Base-by-base conservation (phyloP, 2,797 vertebrate species). In the Cercopithecus diana region DNA sequence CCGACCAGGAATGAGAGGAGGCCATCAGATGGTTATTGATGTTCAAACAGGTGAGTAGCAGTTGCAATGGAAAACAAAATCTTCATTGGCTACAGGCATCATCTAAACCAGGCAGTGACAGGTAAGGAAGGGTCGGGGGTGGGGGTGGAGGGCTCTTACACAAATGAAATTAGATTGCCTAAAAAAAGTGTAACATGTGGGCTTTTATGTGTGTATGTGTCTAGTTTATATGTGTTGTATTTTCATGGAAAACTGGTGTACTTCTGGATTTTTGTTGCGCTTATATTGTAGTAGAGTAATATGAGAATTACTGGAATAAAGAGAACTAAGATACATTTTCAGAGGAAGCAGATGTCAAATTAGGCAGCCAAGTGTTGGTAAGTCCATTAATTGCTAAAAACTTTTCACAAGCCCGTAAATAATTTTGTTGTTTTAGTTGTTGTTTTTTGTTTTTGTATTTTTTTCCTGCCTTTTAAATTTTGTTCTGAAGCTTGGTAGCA, bases 1-100 rank as follows among this genome's bases (percentile, higher is more conserved):
- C 98, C 98, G 99, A 84, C 99, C 99, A 1, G 99, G 99, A 95
- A 99, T 99, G 99, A 99, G 99, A 98, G 99, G 99, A 83, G 99
- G 99, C 86, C 99, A 99, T 99, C 99, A 99, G 98, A 99, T 99
- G 99, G 99, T 99, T 97, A 99, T 99, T 90, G 99, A 99, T 97
- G 99, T 99, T 97, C 99, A 99, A 97, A 99, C 99, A 97, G 99
- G 99, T 99, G 98, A 99, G 99, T 97, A 92, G 39, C 57, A 90
- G n/a, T 57, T 92, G 1, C 11, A 81, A 3, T 70, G 26, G 48
- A 82, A 93, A 95, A 39, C 26, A 92, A 11, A 55, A 30, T 19
- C 95, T 94, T 88, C 30, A 85, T n/a, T 91, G 48, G 9, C 28
- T 30, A 52, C 1, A 76, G 22, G 0, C 28, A 45, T 73, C 75